Conservation (phyloP, 2,113 vertebrate species). For the Porphyrio hochstetteri region DNA sequence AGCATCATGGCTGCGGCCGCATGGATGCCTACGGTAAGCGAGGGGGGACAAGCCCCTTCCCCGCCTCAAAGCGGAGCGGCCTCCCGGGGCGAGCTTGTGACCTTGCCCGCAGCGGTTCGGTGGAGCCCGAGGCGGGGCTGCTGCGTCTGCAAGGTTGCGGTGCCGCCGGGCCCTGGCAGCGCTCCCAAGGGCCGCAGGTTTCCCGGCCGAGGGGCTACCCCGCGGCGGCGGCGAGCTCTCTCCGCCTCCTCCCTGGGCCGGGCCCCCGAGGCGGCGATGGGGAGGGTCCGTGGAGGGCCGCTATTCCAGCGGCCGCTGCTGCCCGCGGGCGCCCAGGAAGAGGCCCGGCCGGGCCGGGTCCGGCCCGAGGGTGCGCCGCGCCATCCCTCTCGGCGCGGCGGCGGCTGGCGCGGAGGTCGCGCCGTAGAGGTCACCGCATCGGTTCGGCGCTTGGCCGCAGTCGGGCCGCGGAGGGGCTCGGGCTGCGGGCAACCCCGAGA, state of each 20-base stretch:
- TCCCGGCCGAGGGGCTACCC: not conserved
- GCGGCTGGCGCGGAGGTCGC: not conserved
- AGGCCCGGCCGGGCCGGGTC: not conserved
- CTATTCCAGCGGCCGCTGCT: not conserved
- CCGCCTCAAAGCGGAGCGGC: not conserved
- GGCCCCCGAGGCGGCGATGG: no score
- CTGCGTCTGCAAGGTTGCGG: not conserved
- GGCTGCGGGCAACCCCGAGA: not conserved
- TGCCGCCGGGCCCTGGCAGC: not conserved
- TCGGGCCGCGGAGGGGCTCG: not conserved
- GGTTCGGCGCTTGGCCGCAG: not conserved
- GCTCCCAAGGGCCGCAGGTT: not conserved
- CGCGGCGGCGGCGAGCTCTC: not conserved
- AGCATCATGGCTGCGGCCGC: conserved; percentile 52
- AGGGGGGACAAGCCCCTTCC: no score
- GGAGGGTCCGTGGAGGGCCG: not conserved
- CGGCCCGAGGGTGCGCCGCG: not conserved
- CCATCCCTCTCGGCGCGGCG: not conserved
- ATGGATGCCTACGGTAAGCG: conserved; percentile 67
- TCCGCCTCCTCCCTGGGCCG: not conserved
- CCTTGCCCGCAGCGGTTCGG: not conserved
- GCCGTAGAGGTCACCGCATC: not conserved
- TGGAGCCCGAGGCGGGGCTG: no score
- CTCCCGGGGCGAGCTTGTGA: not conserved
- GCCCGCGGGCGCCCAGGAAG: not conserved